Base-by-base conservation (phyloP, 1,140 invertebrate species). In the Drosophila tropicalis region DNA sequence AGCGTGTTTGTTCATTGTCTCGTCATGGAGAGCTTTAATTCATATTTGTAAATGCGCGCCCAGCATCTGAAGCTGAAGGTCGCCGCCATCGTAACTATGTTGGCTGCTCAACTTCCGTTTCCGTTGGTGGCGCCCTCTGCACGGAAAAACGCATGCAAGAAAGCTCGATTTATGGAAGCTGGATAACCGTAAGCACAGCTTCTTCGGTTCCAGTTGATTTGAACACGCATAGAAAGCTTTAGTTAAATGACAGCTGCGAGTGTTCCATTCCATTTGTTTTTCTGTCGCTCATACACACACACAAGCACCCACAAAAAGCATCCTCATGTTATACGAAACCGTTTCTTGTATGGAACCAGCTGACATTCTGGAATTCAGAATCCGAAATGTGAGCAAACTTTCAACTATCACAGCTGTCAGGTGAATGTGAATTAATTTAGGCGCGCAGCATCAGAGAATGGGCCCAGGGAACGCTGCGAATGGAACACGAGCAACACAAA, bases 191-290 rank as follows among this genome's bases (percentile, higher is more conserved):
- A 62, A 32, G 25, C 22, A 10, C 81, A 85, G 81, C 81, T 85
- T 85, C 82, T 78, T 81, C 70, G 62, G 58, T 65, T 78, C 70
- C 81, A 85, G 36, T 34, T 57, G 3, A 22, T 9, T 2, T 2
- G 6, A 51, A 51, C 44, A 51, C 44, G 44, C 44, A 22, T 19
- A 51, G 36, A 75, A 75, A 75, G 72, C 72, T 74, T 72, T 10
- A 41, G 55, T 39, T 36, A 44, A 72, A 15, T 70, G 79, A 64
- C 79, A 81, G 55, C 72, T 70, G 54, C 2, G n/a, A 55, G 1
- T 51, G 65, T 80, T 81, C 25, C 78, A 60, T 60, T 80, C 73
- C 79, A 56, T 32, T 81, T 79, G 62, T 81, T 81, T 81, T 54
- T 12, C 2, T 47, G 44, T 19, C 44, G 17, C 7, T 47, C 12